phyloP scores from a whole-genome alignment of 2,888 invertebrate species.

The Unio delphinus region DNA sequence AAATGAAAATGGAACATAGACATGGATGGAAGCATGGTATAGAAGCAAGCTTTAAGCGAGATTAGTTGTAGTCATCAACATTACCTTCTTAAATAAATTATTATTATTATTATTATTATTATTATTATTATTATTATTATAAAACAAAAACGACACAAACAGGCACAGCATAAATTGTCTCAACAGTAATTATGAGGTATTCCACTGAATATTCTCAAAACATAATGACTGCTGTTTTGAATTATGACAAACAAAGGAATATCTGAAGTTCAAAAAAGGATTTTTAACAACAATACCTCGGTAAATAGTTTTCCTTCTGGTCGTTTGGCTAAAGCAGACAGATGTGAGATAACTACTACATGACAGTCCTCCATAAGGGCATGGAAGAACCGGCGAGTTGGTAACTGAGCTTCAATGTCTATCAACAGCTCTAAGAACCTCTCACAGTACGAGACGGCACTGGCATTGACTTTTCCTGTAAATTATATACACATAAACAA shows the following conservation, averaged over 20 bases:
- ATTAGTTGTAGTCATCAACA: no score
- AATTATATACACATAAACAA: constrained; percentile 1
- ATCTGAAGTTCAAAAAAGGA: not conserved
- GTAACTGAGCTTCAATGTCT: constrained; percentile 94
- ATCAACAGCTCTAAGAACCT: constrained; percentile 95
- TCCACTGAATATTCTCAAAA: no score
- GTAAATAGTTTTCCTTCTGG: constrained; percentile 91
- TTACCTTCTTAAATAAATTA: no score
- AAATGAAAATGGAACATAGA: no score
- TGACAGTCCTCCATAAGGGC: constrained; percentile 95
- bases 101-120: no score
- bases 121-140: no score
- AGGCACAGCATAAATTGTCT: no score
- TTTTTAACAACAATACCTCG: constrained; percentile 79
- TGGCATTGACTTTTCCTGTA: constrained; percentile 64
- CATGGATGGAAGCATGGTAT: no score
- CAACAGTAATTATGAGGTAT: no score
- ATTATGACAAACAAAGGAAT: not conserved
- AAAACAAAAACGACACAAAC: no score
- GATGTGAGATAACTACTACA: constrained; percentile 88
- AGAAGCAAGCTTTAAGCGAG: no score
- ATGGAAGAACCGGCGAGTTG: constrained; percentile 97
- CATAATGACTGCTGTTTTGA: not conserved
- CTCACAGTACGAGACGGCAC: constrained; percentile 88
- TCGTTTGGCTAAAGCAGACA: constrained; percentile 81